Evolutionary conservation across 2,888 invertebrate genomes (phyloP), one percentile per base, ranked within the genome.

Genomic region (Platycheirus albimanus): DNA sequence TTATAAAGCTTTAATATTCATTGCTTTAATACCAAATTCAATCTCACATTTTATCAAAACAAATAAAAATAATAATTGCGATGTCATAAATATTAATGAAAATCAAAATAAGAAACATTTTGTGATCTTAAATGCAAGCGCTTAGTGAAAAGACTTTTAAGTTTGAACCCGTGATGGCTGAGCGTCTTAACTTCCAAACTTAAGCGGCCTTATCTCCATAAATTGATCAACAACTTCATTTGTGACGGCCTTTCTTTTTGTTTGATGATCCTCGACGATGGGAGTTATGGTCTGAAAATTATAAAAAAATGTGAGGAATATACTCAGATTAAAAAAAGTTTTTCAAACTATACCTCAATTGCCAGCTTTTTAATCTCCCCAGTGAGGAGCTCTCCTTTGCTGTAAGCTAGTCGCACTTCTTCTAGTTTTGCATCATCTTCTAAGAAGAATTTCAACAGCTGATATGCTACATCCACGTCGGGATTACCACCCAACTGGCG

Each of bases 361-460:
- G 99, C 93, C 86, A 97, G 92, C 88, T 97, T 97, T 91, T 99
- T 99, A 74, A 99, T 92, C 90, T 98, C 96, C 0, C 99, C 99
- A 0, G 99, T 99, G 36, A 99, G 91, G 91, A 99, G 91, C 87
- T 94, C 94, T 1, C 99, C 99, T 56, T 89, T 90, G 51, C 86
- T 88, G 71, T 91, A 91, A 0, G 90, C 89, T 15, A 86, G 28
- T 10, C 90, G 88, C 17, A 97, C 95, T 90, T 95, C 91, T 86
- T 96, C 96, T 80, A 99, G 91, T 88, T 93, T 93, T 0, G 94
- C 94, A 88, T 99, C 99, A 90, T 98, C 98, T 77, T 99, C 98
- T 74, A 99, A 89, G 92, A 99, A 99, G 91, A 98, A 99, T 24
- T 93, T 94, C 24, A 99, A 92, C 91, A 99, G 97, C 90, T 99